A percentile compares a stretch with the other conserved stretches of the same genome.
Conservation (phyloP, 2,888 invertebrate genomes). For the Pteria penguin region DNA sequence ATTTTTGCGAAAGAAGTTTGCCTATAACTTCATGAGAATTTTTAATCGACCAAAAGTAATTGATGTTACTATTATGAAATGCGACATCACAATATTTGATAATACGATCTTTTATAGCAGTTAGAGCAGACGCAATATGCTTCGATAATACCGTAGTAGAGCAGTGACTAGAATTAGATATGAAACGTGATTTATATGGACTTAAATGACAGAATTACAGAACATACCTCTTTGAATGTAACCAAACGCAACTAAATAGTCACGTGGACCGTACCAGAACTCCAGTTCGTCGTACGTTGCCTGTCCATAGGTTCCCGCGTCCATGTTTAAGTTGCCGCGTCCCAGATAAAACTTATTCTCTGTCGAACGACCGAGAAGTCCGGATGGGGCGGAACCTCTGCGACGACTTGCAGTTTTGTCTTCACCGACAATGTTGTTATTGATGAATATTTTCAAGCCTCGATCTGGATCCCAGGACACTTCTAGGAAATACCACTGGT, state of each 20-base stretch:
- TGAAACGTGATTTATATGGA: too few species aligned
- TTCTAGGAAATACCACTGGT: conserved; percentile 75
- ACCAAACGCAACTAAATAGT: conserved; percentile 74
- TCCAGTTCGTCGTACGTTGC: conserved; percentile 77
- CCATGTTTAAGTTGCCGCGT: conserved; percentile 58
- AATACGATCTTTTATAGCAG: too few species aligned
- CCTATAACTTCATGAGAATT: too few species aligned
- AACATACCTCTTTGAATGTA: conserved; percentile 75
- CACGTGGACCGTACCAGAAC: conserved; percentile 76
- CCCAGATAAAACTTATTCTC: conserved; percentile 66
- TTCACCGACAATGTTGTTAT: conserved; percentile 53
- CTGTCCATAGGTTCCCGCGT: conserved; percentile 61
- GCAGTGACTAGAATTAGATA: too few species aligned
- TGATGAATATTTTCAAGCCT: conserved; percentile 64
- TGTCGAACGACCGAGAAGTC: conserved; percentile 1
- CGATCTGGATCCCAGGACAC: conserved; percentile 67
- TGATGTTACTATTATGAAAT: too few species aligned
- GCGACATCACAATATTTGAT: too few species aligned
- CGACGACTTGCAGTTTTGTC: conserved; percentile 36
- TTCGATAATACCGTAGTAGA: too few species aligned
- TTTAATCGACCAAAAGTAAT: too few species aligned
- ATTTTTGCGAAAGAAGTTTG: too few species aligned
- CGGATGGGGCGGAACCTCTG: not conserved
- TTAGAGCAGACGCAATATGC: too few species aligned
- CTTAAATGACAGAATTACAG: too few species aligned